Percentiles rank a stretch among this genome's conserved stretches.
Evolutionary conservation across 2,113 vertebrate species (phyloP).

Genomic region (Smithornis capensis): DNA sequence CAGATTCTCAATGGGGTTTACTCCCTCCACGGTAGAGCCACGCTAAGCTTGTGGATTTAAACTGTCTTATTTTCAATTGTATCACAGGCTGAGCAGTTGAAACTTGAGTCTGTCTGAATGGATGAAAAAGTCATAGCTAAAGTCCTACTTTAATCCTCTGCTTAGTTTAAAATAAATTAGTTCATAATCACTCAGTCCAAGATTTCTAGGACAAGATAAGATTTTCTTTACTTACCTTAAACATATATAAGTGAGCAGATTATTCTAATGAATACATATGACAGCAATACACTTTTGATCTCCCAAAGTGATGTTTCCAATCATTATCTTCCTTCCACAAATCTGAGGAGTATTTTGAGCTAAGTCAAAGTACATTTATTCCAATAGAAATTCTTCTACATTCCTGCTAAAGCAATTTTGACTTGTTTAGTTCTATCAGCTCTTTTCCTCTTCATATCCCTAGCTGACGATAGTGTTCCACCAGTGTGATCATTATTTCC

Average conservation of each 20-base stretch:
- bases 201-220: background rate
- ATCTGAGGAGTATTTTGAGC: background rate
- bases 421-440: background rate
- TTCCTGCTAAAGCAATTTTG: background rate
- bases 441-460: background rate
- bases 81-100: background rate
- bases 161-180: background rate
- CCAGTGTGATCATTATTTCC: background rate
- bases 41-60: background rate
- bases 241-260: background rate
- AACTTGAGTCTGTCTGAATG: background rate
- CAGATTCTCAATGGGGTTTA: background rate
- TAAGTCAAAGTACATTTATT: background rate
- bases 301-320: background rate
- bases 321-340: background rate
- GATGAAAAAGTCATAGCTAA: background rate
- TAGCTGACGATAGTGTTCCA: background rate
- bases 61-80: background rate
- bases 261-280: background rate
- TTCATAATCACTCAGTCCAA: background rate
- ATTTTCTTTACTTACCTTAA: background rate
- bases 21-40: fast-evolving
- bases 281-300: background rate
- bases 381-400: background rate
- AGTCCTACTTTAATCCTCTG: background rate